Conservation (phyloP, 2,113 vertebrate species). For the Dicentrarchus labrax region DNA sequence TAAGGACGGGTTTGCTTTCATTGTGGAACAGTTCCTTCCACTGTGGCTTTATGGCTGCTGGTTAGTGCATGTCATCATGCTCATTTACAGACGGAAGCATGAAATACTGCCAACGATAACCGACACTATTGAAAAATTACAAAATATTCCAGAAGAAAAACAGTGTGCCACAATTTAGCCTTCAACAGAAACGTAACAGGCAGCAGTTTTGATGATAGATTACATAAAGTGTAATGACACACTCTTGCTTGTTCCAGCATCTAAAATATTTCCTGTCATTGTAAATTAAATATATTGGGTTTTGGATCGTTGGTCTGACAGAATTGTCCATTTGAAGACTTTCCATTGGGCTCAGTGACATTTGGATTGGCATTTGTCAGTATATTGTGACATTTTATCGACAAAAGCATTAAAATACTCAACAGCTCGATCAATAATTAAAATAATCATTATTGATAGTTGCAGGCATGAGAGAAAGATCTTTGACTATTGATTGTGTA, state of each 20-base stretch:
- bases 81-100: constrained; percentile 38
- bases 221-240: not conserved
- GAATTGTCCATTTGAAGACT: no score
- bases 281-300: not conserved
- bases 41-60: constrained; percentile 52
- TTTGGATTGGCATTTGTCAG: not conserved
- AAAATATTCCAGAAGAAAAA: constrained; percentile 6
- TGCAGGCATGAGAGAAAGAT: not conserved
- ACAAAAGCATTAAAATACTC: not conserved
- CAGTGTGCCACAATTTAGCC: not conserved
- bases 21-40: constrained; percentile 10
- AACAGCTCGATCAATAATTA: not conserved
- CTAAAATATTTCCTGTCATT: not conserved
- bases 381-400: not conserved
- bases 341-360: not conserved
- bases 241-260: not conserved
- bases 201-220: not conserved
- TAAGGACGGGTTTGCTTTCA: constrained; percentile 20
- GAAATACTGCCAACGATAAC: constrained; percentile 4
- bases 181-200: not conserved
- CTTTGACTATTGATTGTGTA: not conserved
- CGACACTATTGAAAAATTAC: not conserved
- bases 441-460: not conserved
- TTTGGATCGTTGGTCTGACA: not conserved
- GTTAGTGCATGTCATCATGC: constrained; percentile 33